Base-by-base conservation (phyloP, 2,113 vertebrate genomes). In the Syngnathus floridae region DNA sequence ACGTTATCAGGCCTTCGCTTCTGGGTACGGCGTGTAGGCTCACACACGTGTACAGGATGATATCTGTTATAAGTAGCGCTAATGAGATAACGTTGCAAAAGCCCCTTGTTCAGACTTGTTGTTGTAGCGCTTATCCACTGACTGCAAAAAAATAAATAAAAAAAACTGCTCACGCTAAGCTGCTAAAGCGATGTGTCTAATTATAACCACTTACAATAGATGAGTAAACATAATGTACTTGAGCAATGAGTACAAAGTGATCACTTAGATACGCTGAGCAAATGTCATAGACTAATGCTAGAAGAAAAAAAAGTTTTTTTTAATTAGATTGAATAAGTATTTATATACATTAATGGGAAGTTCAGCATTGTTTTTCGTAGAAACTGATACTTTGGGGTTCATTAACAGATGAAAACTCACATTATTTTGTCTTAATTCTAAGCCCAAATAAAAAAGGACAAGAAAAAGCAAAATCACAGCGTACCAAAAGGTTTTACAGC, bases 31-130 rank as follows among this genome's bases (percentile, higher is more conserved):
- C 14, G 13, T 57, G 76, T 71, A 73, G 76, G 73, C 83, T 81
- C 74, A 26, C 75, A 82, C 74, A 84, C 11, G 73, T 84, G 84
- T 73, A 78, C 73, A 84, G 72, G 54, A 78, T 78, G 71, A 83
- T 83, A 89, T 84, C 80, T 86, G 81, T 86, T 86, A 76, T 86
- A 89, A 90, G 88, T 90, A 89, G 84, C 61, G 36, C 85, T 86
- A 88, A 88, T 89, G 84, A 89, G 87, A 88, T 90, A 83, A 84
- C 80, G 70, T 63, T 64, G 77, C 75, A 75, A 75, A 79, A 76
- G 65, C 69, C 46, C 67, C 31, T 69, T 75, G 72, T 64, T 59
- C 67, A 67, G 73, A 86, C 80, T 83, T 86, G 84, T 87, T 82
- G 83, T 77, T 56, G 16, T 57, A 61, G 69, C 62, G 56, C 67